A percentile compares a stretch with the other conserved stretches of the same genome.
phyloP scores from a whole-genome alignment of 2,888 invertebrate genomes.

The Drosophila hamatofila region DNA sequence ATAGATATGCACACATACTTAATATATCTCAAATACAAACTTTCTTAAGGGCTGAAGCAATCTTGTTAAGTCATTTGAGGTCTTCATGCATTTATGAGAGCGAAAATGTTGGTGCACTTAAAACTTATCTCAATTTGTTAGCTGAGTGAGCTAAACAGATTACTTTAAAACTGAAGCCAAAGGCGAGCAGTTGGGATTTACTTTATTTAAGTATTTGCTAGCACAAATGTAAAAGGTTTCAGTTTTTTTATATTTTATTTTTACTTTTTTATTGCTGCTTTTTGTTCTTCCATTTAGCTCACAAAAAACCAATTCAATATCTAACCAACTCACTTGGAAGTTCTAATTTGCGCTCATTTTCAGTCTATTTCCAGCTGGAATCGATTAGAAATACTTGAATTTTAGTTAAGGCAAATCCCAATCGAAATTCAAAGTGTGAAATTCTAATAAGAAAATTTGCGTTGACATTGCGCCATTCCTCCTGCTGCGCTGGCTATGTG shows the following conservation, averaged over 20 bases:
- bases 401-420: not conserved
- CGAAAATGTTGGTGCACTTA: no score
- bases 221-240: no score
- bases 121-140: no score
- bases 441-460: constrained; percentile 4
- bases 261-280: no score
- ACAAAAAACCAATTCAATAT: not conserved
- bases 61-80: not conserved
- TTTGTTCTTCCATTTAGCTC: no score
- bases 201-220: no score
- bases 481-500: not conserved
- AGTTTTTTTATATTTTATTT: no score
- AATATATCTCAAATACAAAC: not conserved
- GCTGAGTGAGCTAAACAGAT: no score
- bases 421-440: not conserved
- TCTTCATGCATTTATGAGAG: not conserved
- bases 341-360: not conserved
- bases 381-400: not conserved
- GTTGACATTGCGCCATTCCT: constrained; percentile 1
- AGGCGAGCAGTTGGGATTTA: no score
- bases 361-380: not conserved
- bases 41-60: not conserved
- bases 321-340: not conserved
- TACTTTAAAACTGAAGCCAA: no score
- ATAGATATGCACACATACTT: no score